Evolutionary conservation across 2,113 vertebrate species (phyloP), one percentile per base, ranked within the genome.

Genomic region (Brachirus orientalis): DNA sequence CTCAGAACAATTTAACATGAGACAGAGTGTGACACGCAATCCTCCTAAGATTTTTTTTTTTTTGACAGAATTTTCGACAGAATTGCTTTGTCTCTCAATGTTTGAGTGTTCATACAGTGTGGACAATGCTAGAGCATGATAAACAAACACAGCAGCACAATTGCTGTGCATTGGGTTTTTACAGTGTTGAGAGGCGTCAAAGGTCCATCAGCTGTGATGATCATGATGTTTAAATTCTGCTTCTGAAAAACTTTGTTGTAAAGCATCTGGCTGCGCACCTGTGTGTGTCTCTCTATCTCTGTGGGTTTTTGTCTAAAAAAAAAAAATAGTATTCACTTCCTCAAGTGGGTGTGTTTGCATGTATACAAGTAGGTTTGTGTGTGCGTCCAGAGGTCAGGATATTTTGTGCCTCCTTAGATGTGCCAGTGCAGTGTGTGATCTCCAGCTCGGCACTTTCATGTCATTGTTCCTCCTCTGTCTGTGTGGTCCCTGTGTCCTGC

Each of bases 401-500:
- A 86, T 87, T 85, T 90, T 74, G 63, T 76, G 69, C 73, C 67
- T 72, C 84, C 64, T 92, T 80, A 92, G 91, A 92, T 90, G 88
- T 86, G 72, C 67, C 86, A 81, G 76, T 63, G 41, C 72, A 1
- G 71, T 69, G 75, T 92, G 87, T 88, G 88, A 91, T 92, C 88
- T 91, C 82, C 79, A 78, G 67, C 63, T 68, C 9, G 10, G 36
- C 72, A 59, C 90, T 93, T 93, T 93, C 88, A 92, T 92, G 86
- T 89, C 77, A 90, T 92, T 91, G 90, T 91, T 82, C 76, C 84
- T 67, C 69, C 68, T 75, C 85, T 58, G 66, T 72, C 82, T 64
- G 66, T 52, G 62, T 44, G 44, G 74, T 78, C 74, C 65, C 69
- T 6, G 41, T 50, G 43, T 66, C 72, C 73, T 67, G 59, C 86